phyloP scores from a whole-genome alignment of 1,140 invertebrate genomes.

The Sinella curviseta region DNA sequence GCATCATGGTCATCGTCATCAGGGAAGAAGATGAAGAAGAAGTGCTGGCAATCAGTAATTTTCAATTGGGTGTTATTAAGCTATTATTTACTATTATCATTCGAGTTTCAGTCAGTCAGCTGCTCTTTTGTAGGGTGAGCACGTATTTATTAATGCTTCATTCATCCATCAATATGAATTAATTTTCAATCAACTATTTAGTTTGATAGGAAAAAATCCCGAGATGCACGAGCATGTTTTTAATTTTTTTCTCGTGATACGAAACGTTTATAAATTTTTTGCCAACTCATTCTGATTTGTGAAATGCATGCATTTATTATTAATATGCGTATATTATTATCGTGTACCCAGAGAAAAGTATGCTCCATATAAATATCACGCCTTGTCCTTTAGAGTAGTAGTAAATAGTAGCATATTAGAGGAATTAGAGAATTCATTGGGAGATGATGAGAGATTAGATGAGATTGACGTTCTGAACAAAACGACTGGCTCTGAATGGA shows the following conservation, averaged over 20 bases:
- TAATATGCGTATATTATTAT: no score
- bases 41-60: background rate
- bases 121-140: background rate
- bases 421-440: background rate
- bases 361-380: background rate
- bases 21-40: background rate
- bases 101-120: background rate
- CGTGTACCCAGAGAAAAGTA: no score
- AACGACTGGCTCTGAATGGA: background rate
- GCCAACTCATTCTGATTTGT: background rate
- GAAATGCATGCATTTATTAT: no score
- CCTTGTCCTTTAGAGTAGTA: background rate
- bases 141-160: background rate
- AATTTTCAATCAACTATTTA: constrained; percentile 15
- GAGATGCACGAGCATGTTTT: background rate
- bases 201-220: background rate
- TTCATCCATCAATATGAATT: constrained; percentile 8
- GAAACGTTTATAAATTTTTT: background rate
- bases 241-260: background rate
- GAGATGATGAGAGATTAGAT: background rate
- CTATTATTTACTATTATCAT: constrained; percentile 9
- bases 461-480: constrained; percentile 16
- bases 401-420: background rate
- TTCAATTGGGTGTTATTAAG: background rate
- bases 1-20: background rate